Conservation (phyloP, 2,113 vertebrate species). For the Ceyx melanurus region DNA sequence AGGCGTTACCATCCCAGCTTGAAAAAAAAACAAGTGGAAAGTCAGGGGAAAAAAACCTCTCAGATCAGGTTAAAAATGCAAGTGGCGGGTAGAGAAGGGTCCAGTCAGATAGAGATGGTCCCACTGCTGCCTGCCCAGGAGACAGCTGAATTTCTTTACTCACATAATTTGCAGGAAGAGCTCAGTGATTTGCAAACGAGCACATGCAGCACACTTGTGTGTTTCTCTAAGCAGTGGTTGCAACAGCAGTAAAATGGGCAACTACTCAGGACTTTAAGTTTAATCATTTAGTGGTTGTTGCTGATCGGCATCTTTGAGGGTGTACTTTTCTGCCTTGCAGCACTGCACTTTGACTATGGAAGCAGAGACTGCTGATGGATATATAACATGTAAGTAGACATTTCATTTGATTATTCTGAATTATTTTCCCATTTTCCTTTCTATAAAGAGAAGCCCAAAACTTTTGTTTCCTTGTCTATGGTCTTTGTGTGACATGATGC, state of each 20-base stretch:
- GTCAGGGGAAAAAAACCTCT: background rate
- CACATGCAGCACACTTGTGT: conserved; percentile 55
- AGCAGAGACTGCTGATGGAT: conserved; percentile 91
- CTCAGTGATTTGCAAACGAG: conserved; percentile 70
- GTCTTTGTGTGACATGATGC: background rate
- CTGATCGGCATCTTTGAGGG: conserved; percentile 71
- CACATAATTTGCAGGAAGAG: conserved; percentile 68
- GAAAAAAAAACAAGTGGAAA: background rate
- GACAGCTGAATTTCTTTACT: conserved; percentile 63
- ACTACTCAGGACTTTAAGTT: conserved; percentile 71
- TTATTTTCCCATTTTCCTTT: background rate
- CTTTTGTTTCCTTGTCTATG: background rate
- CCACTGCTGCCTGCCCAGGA: conserved; percentile 40
- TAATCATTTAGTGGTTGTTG: conserved; percentile 74
- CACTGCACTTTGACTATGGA: conserved; percentile 88
- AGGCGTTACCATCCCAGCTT: background rate
- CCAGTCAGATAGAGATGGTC: background rate
- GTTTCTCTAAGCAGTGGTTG: conserved; percentile 74
- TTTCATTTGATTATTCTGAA: conserved; percentile 60
- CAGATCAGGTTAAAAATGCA: background rate
- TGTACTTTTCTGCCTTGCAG: conserved; percentile 82
- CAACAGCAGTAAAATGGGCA: conserved; percentile 68
- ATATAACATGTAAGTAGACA: conserved; percentile 90
- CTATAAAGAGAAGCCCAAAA: background rate
- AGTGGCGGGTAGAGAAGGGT: background rate